These are phyloP conservation scores for Benitochromis conjunctus DNA, from an alignment of 2,113 vertebrate species.

Conservation along the genomic window DNA sequence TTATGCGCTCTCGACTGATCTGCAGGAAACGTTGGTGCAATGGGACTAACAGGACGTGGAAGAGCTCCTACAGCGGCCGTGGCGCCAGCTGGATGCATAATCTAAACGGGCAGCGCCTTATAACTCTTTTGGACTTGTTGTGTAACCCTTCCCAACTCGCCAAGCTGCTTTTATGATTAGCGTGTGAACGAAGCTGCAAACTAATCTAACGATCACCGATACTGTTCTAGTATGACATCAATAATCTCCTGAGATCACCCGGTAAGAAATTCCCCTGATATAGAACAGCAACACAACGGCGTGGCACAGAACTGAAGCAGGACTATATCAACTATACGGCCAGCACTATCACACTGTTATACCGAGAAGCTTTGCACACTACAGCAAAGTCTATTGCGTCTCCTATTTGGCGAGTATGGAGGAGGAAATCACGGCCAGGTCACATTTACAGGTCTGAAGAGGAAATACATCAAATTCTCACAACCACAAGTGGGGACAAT, in stretches of 20 bases:
- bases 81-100: background rate
- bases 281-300: conserved; percentile 9
- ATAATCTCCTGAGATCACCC: conserved; percentile 69
- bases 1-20: background rate
- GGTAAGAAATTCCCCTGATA: conserved; percentile 45
- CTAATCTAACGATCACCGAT: background rate
- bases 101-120: background rate
- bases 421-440: background rate
- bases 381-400: conserved; percentile 1
- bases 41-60: background rate
- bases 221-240: conserved; percentile 63
- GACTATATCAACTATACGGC: conserved; percentile 27
- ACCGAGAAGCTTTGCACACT: conserved; percentile 35
- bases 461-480: conserved; percentile 35
- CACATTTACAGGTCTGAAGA: conserved; percentile 45
- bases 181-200: background rate
- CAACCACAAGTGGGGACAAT: background rate
- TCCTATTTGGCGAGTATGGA: background rate
- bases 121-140: background rate
- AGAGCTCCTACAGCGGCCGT: background rate
- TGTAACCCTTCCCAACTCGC: background rate
- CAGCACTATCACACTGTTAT: conserved; percentile 21
- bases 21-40: background rate
- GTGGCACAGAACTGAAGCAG: conserved; percentile 44
- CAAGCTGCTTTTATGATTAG: background rate